Evolutionary conservation across 2,113 vertebrate genomes (phyloP).

Genomic region (Eonycteris spelaea): DNA sequence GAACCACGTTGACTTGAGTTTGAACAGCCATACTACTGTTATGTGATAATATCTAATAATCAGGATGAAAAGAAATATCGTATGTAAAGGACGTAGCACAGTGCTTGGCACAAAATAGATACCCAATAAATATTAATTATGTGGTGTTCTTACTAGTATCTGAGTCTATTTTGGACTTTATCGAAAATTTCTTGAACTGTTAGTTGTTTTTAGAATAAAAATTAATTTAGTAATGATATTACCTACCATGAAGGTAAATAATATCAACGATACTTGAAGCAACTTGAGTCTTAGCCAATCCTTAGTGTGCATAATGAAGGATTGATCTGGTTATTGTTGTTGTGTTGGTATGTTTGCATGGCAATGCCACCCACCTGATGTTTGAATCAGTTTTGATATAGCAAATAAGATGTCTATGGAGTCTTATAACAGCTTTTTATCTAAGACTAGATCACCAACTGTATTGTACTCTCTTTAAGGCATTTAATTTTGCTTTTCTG

Average conservation of each 20-base stretch:
- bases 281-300: not conserved
- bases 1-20: not conserved
- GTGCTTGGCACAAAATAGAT: not conserved
- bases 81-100: not conserved
- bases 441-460: not conserved
- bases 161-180: not conserved
- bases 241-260: not conserved
- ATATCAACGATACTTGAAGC: not conserved
- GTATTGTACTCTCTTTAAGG: not conserved
- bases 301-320: not conserved
- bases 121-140: not conserved
- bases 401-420: not conserved
- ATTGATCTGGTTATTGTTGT: not conserved
- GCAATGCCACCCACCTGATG: not conserved
- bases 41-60: not conserved
- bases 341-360: not conserved
- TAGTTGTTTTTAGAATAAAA: slow-evolving; percentile 11
- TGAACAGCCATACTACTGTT: not conserved
- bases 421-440: not conserved
- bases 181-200: slow-evolving; percentile 3
- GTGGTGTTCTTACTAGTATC: not conserved
- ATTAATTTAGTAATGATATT: not conserved
- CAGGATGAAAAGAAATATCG: not conserved
- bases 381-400: not conserved
- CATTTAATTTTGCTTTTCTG: not conserved